phyloP scores from a whole-genome alignment of 2,888 invertebrate genomes.

The Netelia melanura region DNA sequence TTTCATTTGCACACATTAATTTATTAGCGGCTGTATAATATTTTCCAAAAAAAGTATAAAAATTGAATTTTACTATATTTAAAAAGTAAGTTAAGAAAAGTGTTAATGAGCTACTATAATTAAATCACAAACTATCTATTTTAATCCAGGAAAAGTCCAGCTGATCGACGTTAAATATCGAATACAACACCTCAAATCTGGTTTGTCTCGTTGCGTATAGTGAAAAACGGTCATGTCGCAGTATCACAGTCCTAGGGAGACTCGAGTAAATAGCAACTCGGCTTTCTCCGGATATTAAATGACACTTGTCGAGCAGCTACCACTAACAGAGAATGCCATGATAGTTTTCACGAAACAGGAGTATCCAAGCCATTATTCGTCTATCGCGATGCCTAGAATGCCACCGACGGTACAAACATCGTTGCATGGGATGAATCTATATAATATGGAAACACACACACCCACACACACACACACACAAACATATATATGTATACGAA shows the following conservation, averaged over 20 bases:
- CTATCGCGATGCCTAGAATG: slow-evolving; percentile 9
- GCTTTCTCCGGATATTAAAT: slow-evolving; percentile 52
- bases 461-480: no score
- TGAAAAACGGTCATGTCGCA: background rate
- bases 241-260: background rate
- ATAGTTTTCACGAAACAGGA: slow-evolving; percentile 38
- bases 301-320: slow-evolving; percentile 50
- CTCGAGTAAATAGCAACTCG: slow-evolving; percentile 6
- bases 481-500: background rate
- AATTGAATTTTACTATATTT: background rate
- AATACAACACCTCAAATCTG: no score
- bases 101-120: no score
- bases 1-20: no score
- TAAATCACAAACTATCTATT: no score
- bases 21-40: no score
- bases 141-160: no score
- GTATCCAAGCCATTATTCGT: slow-evolving; percentile 35
- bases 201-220: no score
- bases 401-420: slow-evolving; percentile 7
- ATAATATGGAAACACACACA: background rate
- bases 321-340: slow-evolving; percentile 15
- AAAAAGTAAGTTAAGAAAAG: background rate
- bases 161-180: no score
- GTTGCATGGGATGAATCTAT: slow-evolving; percentile 8
- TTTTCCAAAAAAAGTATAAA: background rate